Conservation (phyloP, 2,888 invertebrate species). For the Drosophila trichaetosa region DNA sequence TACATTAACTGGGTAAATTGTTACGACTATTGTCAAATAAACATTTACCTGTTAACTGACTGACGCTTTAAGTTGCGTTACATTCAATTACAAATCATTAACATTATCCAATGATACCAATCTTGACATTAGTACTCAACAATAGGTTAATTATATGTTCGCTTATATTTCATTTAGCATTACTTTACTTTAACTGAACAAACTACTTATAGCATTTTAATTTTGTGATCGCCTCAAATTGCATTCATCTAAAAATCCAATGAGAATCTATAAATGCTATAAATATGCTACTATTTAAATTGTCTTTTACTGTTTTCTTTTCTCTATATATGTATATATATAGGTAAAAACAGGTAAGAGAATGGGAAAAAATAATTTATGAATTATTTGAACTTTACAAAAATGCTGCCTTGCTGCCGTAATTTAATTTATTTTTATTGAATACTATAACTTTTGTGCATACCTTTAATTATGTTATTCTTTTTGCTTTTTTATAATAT, state of each 20-base stretch:
- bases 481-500: too few relatives aligned
- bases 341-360: neutral
- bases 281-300: constrained; percentile 43
- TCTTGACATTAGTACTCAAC: constrained; percentile 11
- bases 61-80: constrained; percentile 32
- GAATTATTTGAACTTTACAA: neutral
- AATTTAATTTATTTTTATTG: neutral
- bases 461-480: too few relatives aligned
- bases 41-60: constrained; percentile 41
- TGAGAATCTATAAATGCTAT: constrained; percentile 48
- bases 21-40: constrained; percentile 44
- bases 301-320: constrained; percentile 7
- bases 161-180: constrained; percentile 18
- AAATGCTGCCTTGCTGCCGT: neutral
- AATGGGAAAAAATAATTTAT: neutral
- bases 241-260: constrained; percentile 21
- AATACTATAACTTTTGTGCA: too few relatives aligned
- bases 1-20: constrained; percentile 26
- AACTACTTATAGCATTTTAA: constrained; percentile 27
- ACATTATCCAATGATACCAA: constrained; percentile 30
- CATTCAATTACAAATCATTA: constrained; percentile 9
- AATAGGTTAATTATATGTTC: constrained; percentile 14
- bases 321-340: neutral
- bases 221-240: constrained; percentile 42
- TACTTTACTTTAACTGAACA: constrained; percentile 13